These are phyloP conservation scores for Tiphia femorata DNA, from an alignment of 2,888 invertebrate genomes.

Conservation along the genomic window DNA sequence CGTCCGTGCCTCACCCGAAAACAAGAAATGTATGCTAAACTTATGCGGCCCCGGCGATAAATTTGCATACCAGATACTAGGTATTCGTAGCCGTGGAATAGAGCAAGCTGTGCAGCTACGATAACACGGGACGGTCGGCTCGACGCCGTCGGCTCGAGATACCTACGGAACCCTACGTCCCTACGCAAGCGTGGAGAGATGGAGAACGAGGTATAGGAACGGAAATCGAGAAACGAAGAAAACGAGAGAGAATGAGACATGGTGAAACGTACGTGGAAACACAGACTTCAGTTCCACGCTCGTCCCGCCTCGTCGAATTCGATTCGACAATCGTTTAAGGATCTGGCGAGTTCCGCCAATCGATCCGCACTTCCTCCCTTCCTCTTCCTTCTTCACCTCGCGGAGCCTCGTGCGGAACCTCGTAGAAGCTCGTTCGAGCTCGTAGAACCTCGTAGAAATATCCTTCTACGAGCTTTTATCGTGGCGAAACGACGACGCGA, in stretches of 20 bases:
- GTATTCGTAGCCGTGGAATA: slow-evolving; percentile 48
- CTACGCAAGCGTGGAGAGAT: background rate
- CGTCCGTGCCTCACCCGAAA: slow-evolving; percentile 45
- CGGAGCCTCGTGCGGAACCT: background rate
- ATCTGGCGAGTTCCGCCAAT: slow-evolving; percentile 7
- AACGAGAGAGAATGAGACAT: too few relatives aligned
- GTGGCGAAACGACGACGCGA: too few relatives aligned
- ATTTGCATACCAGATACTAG: slow-evolving; percentile 52
- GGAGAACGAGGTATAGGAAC: background rate
- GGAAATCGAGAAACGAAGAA: background rate
- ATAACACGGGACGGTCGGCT: slow-evolving; percentile 40
- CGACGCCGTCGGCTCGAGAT: slow-evolving; percentile 25
- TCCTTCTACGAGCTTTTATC: too few relatives aligned
- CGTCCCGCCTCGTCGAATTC: slow-evolving; percentile 20
- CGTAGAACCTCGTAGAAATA: too few relatives aligned
- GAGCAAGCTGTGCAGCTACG: slow-evolving; percentile 55
- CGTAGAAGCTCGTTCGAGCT: too few relatives aligned
- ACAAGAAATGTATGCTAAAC: slow-evolving; percentile 59
- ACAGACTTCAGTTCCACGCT: too few relatives aligned
- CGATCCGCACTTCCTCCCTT: too few relatives aligned
- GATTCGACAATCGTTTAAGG: slow-evolving; percentile 25
- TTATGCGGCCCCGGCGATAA: slow-evolving; percentile 47
- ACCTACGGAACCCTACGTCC: slow-evolving; percentile 29
- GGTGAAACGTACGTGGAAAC: too few relatives aligned
- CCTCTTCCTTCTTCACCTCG: too few relatives aligned